Evolutionary conservation across 1,140 invertebrate species (phyloP), one percentile per base, ranked within the genome.

Genomic region (Drosophila orena): DNA sequence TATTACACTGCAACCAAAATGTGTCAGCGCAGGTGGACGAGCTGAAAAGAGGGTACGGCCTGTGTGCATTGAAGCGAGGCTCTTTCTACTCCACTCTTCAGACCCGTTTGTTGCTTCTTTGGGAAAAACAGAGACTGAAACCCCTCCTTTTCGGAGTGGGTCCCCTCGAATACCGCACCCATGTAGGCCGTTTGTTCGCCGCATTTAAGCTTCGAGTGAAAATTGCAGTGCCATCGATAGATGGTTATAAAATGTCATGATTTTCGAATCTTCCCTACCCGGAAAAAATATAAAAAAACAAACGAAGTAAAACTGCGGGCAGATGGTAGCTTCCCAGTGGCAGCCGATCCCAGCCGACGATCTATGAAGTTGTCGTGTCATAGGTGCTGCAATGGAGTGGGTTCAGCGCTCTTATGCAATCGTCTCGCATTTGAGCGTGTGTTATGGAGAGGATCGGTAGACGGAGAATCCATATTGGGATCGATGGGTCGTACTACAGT

Each of bases 11-110:
- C 64, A 66, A 50, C 62, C 59, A 62, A 66, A 66, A 44, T 64
- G 20, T n/a, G 15, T 14, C 22, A 52, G 37, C 24, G 24, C 20
- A 49, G 22, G 46, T 27, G 24, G 12, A 24, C 4, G 15, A 2
- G 40, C 15, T 10, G 17, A 24, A 24, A 10, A 5, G 38, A 5
- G 69, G 38, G 70, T 43, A 61, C 77, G 60, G 78, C 74, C 81
- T 86, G 80, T 85, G 83, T 76, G 81, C 83, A 86, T 76, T 86
- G 78, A 86, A 88, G 81, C 83, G 71, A 64, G 60, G 24, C 49
- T 61, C 54, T 61, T 64, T 55, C 38, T 62, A 27, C 20, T 53
- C 34, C 20, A 35, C 37, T 66, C 46, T 49, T 50, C 49, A 24
- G 20, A 47, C 40, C 44, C n/a, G 46, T 27, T 68, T 37, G 47